Conservation (phyloP, 64 coral and sea anemone species). For the Actinia tenebrosa region DNA sequence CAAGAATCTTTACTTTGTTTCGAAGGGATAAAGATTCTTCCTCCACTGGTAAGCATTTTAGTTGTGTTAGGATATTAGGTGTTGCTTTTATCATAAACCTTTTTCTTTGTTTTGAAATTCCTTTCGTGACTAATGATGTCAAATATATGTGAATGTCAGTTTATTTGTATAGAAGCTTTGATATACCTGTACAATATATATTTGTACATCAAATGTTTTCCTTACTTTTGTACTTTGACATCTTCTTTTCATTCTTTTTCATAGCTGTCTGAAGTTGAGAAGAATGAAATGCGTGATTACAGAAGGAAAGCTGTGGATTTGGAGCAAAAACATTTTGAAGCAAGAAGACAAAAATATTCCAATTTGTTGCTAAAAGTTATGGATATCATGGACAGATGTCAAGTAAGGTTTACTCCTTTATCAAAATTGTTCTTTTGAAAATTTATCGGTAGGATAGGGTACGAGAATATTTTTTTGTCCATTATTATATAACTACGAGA, state of each 20-base stretch:
- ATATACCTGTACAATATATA: not conserved
- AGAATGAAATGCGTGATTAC: not conserved
- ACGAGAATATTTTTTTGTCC: too few species aligned
- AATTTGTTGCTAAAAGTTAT: conserved; percentile 6
- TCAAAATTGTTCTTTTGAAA: too few species aligned
- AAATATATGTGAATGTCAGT: not conserved
- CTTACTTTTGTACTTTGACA: not conserved
- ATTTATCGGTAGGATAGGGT: too few species aligned
- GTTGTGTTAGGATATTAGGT: too few species aligned
- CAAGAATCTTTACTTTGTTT: conserved; percentile 9
- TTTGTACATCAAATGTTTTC: not conserved
- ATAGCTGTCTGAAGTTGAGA: not conserved
- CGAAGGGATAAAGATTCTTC: not conserved
- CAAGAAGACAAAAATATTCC: conserved; percentile 5
- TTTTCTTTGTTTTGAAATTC: not conserved
- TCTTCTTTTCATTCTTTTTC: not conserved
- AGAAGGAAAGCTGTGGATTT: conserved; percentile 11
- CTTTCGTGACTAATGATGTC: not conserved
- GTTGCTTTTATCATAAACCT: too few species aligned
- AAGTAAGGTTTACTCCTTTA: not conserved
- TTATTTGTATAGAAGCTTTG: not conserved
- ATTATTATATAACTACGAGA: too few species aligned
- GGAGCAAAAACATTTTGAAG: conserved; percentile 18
- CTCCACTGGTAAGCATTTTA: not conserved
- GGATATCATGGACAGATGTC: not conserved